Percentiles rank a stretch among this genome's conserved stretches.
Evolutionary conservation across 2,888 invertebrate species (phyloP).

Genomic region (Cryptosula pallasiana): DNA sequence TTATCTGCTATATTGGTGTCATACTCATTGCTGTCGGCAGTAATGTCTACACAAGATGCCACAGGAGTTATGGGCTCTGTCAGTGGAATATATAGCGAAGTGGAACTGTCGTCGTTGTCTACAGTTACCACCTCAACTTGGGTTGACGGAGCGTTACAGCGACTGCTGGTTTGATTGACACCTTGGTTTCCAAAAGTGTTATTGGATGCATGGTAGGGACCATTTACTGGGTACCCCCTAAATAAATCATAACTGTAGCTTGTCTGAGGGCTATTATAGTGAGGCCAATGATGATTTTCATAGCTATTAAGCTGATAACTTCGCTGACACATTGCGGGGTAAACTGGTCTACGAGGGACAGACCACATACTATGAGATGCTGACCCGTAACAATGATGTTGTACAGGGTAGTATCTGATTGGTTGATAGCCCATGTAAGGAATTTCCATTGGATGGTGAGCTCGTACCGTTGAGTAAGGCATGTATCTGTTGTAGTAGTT

Average conservation of each 20-base stretch:
- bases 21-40: not conserved
- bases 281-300: not conserved
- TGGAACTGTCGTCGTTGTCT: not conserved
- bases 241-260: not conserved
- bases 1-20: not conserved
- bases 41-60: not conserved
- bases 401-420: not conserved
- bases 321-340: not conserved
- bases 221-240: not conserved
- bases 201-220: not conserved
- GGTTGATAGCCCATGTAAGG: not conserved
- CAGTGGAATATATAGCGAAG: not conserved
- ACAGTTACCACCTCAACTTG: too few relatives aligned
- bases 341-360: not conserved
- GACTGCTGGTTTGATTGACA: too few relatives aligned
- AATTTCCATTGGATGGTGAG: not conserved
- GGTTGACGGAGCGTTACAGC: not conserved
- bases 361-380: not conserved
- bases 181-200: not conserved
- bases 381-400: not conserved
- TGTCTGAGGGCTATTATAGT: not conserved
- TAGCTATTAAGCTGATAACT: not conserved
- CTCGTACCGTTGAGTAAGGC: not conserved
- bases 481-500: not conserved
- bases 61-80: slow-evolving; percentile 7